Evolutionary conservation across 2,888 invertebrate genomes (phyloP).

Genomic region (Timema podura): DNA sequence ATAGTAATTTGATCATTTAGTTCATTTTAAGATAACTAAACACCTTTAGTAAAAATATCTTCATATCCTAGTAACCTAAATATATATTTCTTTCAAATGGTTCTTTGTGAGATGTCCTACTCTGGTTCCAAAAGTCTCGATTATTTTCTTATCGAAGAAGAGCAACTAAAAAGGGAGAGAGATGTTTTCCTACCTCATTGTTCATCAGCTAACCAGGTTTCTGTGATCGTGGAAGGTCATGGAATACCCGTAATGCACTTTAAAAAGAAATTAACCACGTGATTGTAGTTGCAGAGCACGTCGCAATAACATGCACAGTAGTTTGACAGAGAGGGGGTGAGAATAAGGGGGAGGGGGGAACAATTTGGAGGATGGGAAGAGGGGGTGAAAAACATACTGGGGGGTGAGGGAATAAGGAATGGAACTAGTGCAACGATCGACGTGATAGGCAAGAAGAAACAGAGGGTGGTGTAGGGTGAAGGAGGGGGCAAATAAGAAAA

Average conservation of each 20-base stretch:
- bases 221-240: slow-evolving; percentile 14
- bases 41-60: too few relatives aligned
- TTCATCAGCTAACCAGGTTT: slow-evolving; percentile 30
- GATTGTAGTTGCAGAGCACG: slow-evolving; percentile 30
- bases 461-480: not conserved
- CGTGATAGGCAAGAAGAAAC: slow-evolving; percentile 28
- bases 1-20: too few relatives aligned
- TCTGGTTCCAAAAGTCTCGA: too few relatives aligned
- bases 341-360: slow-evolving; percentile 6
- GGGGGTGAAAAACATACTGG: not conserved
- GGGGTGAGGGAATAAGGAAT: slow-evolving; percentile 8
- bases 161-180: not conserved
- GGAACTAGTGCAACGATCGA: slow-evolving; percentile 8
- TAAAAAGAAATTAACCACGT: slow-evolving; percentile 32
- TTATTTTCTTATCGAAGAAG: too few relatives aligned
- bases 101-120: too few relatives aligned
- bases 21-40: too few relatives aligned
- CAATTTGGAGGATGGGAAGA: not conserved
- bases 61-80: too few relatives aligned
- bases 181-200: slow-evolving; percentile 27
- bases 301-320: slow-evolving; percentile 25
- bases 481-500: slow-evolving; percentile 19
- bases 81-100: too few relatives aligned
- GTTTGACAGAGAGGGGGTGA: not conserved
- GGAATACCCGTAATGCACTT: slow-evolving; percentile 28